These are phyloP conservation scores for Lerista edwardsae DNA, from an alignment of 2,797 vertebrate species.

Conservation along the genomic window DNA sequence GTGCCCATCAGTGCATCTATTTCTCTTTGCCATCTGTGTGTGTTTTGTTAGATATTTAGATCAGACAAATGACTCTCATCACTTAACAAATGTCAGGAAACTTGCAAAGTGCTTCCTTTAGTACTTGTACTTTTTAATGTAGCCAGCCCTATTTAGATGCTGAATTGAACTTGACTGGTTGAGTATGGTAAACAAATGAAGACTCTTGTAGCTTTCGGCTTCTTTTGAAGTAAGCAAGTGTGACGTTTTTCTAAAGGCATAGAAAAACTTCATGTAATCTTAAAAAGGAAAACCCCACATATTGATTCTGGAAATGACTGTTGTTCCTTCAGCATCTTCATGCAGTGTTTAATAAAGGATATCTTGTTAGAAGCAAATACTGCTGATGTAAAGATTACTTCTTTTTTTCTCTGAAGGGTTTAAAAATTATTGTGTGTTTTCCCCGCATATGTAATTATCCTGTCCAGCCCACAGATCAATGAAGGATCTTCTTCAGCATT, in stretches of 20 bases:
- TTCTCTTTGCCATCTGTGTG: not conserved
- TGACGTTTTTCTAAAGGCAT: not conserved
- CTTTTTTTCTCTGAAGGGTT: not conserved
- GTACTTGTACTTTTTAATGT: not conserved
- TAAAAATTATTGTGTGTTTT: not conserved
- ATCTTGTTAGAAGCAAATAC: not conserved
- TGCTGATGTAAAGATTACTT: not conserved
- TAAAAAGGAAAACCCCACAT: not conserved
- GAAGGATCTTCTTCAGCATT: not conserved
- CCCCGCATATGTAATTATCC: not conserved
- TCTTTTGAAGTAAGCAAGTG: not conserved
- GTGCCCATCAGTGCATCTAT: not conserved
- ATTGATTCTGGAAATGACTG: not conserved
- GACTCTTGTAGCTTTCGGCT: not conserved
- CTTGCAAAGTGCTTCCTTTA: not conserved
- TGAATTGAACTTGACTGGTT: not conserved
- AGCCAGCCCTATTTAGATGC: not conserved
- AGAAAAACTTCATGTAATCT: not conserved
- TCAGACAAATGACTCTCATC: not conserved
- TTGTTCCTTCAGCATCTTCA: not conserved
- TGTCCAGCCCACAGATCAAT: not conserved
- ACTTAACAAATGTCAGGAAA: not conserved
- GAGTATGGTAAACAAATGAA: not conserved
- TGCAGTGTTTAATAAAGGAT: not conserved
- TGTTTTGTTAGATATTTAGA: constrained; percentile 3